Percentiles rank a stretch among this genome's conserved stretches.
Conservation (phyloP, 2,888 invertebrate species). For the Brassicogethes aeneus region DNA sequence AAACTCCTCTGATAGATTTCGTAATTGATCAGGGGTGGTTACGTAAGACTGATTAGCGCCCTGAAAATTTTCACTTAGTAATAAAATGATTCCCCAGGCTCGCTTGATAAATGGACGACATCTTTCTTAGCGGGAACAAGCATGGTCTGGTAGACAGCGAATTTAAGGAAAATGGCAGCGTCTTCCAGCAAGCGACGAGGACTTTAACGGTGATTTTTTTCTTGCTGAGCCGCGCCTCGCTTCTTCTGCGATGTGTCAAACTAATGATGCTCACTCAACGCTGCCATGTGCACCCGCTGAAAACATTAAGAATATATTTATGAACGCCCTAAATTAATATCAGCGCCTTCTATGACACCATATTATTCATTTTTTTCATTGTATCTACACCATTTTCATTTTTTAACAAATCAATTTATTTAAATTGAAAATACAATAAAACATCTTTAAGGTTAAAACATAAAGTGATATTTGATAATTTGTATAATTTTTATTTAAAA, state of each 20-base stretch:
- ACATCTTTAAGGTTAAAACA: too few relatives aligned
- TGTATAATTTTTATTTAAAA: too few relatives aligned
- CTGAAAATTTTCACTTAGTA: constrained; percentile 13
- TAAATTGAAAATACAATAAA: too few relatives aligned
- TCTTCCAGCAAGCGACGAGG: constrained; percentile 9
- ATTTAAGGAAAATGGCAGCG: constrained; percentile 16
- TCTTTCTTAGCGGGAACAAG: constrained; percentile 31
- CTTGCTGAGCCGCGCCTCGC: neutral
- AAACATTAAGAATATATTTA: constrained; percentile 27
- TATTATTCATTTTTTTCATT: constrained; percentile 1
- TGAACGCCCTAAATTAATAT: constrained; percentile 20
- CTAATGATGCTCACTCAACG: constrained; percentile 33
- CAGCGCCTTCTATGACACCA: neutral
- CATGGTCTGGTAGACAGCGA: constrained; percentile 15
- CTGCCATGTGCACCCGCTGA: constrained; percentile 32
- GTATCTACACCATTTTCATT: too few relatives aligned
- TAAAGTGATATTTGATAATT: too few relatives aligned
- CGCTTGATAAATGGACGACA: constrained; percentile 38
- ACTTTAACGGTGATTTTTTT: constrained; percentile 10
- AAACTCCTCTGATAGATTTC: constrained; percentile 29
- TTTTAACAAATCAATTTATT: too few relatives aligned
- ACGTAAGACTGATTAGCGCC: constrained; percentile 33
- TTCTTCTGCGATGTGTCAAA: constrained; percentile 30
- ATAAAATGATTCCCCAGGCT: constrained; percentile 23
- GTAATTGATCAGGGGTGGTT: constrained; percentile 33